Conservation (phyloP, 2,888 invertebrate genomes). For the Mongoloraphidia duomilia region DNA sequence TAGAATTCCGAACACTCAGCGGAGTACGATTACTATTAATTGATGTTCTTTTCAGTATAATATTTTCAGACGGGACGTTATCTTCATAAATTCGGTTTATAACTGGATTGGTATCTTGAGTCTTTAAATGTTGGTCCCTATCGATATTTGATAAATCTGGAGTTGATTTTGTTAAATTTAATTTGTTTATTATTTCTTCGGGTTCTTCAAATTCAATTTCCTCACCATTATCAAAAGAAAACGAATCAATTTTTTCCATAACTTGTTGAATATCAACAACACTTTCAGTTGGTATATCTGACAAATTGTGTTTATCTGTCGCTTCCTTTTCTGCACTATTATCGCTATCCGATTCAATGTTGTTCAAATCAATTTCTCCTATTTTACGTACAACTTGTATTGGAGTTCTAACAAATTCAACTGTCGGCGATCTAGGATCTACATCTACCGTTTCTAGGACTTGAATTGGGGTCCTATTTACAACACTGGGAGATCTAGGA, state of each 20-base stretch:
- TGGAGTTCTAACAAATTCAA: slow-evolving; percentile 44
- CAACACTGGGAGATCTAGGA: slow-evolving; percentile 35
- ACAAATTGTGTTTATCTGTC: neutral
- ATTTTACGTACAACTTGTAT: slow-evolving; percentile 24
- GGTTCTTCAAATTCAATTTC: neutral
- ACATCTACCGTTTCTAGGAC: slow-evolving; percentile 10
- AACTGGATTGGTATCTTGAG: slow-evolving; percentile 22
- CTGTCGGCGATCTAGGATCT: slow-evolving; percentile 43
- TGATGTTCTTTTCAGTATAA: slow-evolving; percentile 19
- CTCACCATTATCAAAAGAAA: too few relatives aligned
- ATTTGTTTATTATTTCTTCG: neutral
- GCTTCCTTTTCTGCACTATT: neutral
- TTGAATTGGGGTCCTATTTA: slow-evolving; percentile 34
- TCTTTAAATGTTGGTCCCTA: slow-evolving; percentile 9
- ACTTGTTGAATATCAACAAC: neutral
- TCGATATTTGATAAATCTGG: slow-evolving; percentile 24
- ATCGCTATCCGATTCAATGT: neutral
- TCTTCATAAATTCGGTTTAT: slow-evolving; percentile 45
- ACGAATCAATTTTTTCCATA: neutral
- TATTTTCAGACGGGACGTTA: slow-evolving; percentile 21
- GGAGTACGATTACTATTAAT: slow-evolving; percentile 26
- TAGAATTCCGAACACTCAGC: slow-evolving; percentile 20
- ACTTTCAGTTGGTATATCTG: neutral
- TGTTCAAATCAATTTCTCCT: neutral
- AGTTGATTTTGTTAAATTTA: slow-evolving; percentile 10